Conservation (phyloP, 1,140 invertebrate genomes). For the Brachionus koreanus region DNA sequence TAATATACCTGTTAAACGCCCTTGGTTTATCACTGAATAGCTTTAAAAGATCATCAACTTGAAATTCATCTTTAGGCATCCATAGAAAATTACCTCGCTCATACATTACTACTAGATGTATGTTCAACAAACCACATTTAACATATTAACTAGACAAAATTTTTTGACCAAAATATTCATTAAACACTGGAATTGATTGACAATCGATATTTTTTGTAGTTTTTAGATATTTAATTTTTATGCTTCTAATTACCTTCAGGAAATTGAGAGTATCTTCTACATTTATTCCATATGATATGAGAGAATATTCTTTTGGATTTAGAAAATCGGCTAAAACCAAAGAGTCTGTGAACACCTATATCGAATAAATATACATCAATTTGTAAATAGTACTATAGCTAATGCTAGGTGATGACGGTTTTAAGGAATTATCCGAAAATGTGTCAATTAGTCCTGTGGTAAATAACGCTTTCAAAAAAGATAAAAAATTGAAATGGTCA, state of each 20-base stretch:
- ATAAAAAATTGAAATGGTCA: background rate
- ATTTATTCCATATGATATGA: background rate
- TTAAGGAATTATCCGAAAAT: background rate
- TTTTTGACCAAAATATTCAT: background rate
- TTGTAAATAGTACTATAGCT: background rate
- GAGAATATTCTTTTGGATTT: background rate
- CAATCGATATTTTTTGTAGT: background rate
- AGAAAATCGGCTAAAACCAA: background rate
- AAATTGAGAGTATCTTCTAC: background rate
- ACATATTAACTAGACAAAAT: background rate
- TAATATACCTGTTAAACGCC: background rate
- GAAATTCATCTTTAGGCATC: background rate
- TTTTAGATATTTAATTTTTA: background rate
- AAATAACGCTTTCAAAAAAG: background rate
- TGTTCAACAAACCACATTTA: background rate
- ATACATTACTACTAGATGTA: background rate
- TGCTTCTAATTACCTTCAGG: background rate
- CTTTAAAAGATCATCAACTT: background rate
- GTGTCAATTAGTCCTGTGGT: background rate
- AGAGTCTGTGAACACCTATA: background rate
- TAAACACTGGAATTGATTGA: background rate
- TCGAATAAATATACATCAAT: background rate
- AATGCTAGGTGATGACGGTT: background rate
- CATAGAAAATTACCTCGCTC: background rate
- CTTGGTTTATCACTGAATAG: background rate